Conservation (phyloP, 2,113 vertebrate species). For the Gobius niger region DNA sequence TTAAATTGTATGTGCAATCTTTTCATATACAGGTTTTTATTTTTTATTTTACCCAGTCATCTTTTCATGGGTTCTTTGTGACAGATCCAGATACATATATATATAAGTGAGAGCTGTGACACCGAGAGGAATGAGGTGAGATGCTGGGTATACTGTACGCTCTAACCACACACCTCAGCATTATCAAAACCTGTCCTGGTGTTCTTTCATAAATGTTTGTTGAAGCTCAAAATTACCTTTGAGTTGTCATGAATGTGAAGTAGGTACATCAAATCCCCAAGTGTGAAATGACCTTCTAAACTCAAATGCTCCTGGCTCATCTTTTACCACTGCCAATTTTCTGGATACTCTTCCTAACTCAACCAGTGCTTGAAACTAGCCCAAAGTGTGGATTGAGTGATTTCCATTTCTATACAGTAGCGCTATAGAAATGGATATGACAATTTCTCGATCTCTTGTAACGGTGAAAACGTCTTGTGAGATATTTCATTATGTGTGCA, state of each 20-base stretch:
- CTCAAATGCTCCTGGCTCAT: not conserved
- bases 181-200: slow-evolving; percentile 10
- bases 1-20: too few species aligned
- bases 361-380: not conserved
- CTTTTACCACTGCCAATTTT: not conserved
- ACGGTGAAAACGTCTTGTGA: slow-evolving; percentile 52
- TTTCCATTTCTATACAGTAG: not conserved
- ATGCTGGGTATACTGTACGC: slow-evolving; percentile 54
- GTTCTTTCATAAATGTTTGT: slow-evolving; percentile 30
- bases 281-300: not conserved
- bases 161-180: slow-evolving; percentile 24
- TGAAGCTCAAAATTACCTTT: slow-evolving; percentile 7
- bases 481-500: slow-evolving; percentile 53
- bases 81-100: slow-evolving; percentile 34
- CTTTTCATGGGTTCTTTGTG: not conserved
- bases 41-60: too few species aligned
- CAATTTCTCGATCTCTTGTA: slow-evolving; percentile 20
- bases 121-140: slow-evolving; percentile 64
- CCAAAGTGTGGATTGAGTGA: not conserved
- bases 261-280: slow-evolving; percentile 9
- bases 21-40: too few species aligned
- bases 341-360: not conserved
- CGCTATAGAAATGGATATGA: slow-evolving; percentile 14
- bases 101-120: slow-evolving; percentile 45
- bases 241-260: slow-evolving; percentile 9